Evolutionary conservation across 2,113 vertebrate species (phyloP), one percentile per base, ranked within the genome.

Genomic region (Athene cunicularia): DNA sequence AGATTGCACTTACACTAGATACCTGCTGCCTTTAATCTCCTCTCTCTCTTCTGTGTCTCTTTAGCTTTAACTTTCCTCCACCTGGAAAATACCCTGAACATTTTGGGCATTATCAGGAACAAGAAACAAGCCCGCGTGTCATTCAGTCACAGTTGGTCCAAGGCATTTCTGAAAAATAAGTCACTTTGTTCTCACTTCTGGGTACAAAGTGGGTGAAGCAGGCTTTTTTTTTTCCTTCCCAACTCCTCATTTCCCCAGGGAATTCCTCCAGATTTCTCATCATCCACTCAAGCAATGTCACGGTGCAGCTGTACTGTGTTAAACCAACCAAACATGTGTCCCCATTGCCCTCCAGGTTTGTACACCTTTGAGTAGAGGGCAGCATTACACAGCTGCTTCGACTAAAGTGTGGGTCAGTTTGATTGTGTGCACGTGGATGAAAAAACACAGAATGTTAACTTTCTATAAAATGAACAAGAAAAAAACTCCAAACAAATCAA

Each of bases 171-270:
- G 63, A 80, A 77, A 96, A 86, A 53, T 6, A 90, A 59, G 7
- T 39, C n/a, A 45, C 26, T 80, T 28, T 33, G 2, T 32, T 82
- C 39, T 79, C 53, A 39, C 16, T 53, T 17, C 45, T 66, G 32
- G 49, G 49, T 9, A 75, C 49, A 47, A 84, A 58, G 33, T 30
- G 33, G 49, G 19, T 49, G 35, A n/a, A 68, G 17, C 3, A n/a
- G 26, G 7, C 14, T 10, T 35, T 55, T 18, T 27, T 1, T 1
- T 4, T 21, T 19, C 9, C 7, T 6, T 2, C 9, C 4, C 30
- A 47, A 0, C 21, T 68, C n/a, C 12, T 39, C 43, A 15, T 80
- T 96, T 94, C 19, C 67, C 20, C 11, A 66, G 74, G 32, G 41
- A 93, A 88, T 70, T 76, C 28, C n/a, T 70, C 14, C 21, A 64